Conservation (phyloP, 2,797 vertebrate species). For the Eleutherodactylus coqui region DNA sequence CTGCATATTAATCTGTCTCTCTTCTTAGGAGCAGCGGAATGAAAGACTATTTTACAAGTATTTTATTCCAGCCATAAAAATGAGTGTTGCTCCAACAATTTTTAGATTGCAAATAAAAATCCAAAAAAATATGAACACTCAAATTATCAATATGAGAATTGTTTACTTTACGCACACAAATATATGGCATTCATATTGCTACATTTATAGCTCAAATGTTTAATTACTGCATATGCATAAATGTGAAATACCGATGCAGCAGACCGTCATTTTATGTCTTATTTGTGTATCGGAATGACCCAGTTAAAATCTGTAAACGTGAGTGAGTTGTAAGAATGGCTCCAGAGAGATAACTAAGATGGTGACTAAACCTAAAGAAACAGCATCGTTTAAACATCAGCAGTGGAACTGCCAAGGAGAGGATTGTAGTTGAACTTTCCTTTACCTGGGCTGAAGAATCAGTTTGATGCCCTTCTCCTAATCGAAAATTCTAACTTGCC, state of each 20-base stretch:
- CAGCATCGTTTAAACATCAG: too few relatives aligned
- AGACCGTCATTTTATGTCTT: neutral
- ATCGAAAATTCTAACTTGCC: neutral
- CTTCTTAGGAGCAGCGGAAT: neutral
- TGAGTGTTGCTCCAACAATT: neutral
- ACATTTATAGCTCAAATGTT: neutral
- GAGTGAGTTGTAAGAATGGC: neutral
- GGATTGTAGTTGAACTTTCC: too few relatives aligned
- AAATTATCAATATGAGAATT: neutral
- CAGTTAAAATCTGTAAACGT: neutral
- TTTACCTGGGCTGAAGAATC: neutral
- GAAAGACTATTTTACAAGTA: neutral
- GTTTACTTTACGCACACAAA: neutral
- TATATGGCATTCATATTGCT: neutral
- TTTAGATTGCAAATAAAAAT: neutral
- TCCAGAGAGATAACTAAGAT: neutral
- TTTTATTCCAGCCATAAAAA: slow-evolving; percentile 4
- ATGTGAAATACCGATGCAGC: neutral
- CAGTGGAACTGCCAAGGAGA: too few relatives aligned
- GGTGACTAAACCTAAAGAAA: neutral
- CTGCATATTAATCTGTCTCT: slow-evolving; percentile 46
- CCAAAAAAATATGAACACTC: neutral
- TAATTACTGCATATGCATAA: too few relatives aligned
- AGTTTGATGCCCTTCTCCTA: neutral
- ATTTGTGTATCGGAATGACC: neutral